Conservation (phyloP, 1,140 invertebrate genomes). For the Calephelis virginiensis region DNA sequence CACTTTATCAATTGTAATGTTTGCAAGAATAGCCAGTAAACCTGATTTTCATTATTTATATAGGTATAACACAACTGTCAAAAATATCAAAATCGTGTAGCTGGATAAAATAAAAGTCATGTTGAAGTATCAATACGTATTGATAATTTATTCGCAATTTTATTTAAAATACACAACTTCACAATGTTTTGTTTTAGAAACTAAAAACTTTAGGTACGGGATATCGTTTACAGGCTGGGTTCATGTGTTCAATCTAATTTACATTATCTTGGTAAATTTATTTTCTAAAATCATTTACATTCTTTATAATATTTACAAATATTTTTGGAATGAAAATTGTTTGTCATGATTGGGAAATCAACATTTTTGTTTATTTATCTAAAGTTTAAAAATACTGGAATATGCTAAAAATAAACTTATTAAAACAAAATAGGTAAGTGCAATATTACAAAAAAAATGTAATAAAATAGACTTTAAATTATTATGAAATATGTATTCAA, state of each 20-base stretch:
- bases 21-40: neutral
- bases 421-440: no score
- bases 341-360: slow-evolving; percentile 8
- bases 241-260: slow-evolving; percentile 60
- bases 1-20: neutral
- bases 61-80: no score
- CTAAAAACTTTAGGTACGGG: slow-evolving; percentile 75
- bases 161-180: slow-evolving; percentile 79
- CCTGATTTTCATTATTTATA: no score
- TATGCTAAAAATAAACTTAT: no score
- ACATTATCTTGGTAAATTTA: slow-evolving; percentile 59
- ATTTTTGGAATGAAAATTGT: slow-evolving; percentile 42
- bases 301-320: slow-evolving; percentile 60
- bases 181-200: slow-evolving; percentile 75
- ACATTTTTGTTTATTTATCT: neutral
- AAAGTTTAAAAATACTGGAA: no score
- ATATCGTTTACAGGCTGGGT: slow-evolving; percentile 68
- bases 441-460: no score
- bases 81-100: neutral
- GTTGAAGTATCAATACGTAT: slow-evolving; percentile 72
- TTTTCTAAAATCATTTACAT: slow-evolving; percentile 70
- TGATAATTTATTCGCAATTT: slow-evolving; percentile 78
- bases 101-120: slow-evolving; percentile 37
- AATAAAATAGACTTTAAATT: no score
- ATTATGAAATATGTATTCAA: no score